Evolutionary conservation across 2,888 invertebrate genomes (phyloP), one percentile per base, ranked within the genome.

Genomic region (Plagodis dolabraria): DNA sequence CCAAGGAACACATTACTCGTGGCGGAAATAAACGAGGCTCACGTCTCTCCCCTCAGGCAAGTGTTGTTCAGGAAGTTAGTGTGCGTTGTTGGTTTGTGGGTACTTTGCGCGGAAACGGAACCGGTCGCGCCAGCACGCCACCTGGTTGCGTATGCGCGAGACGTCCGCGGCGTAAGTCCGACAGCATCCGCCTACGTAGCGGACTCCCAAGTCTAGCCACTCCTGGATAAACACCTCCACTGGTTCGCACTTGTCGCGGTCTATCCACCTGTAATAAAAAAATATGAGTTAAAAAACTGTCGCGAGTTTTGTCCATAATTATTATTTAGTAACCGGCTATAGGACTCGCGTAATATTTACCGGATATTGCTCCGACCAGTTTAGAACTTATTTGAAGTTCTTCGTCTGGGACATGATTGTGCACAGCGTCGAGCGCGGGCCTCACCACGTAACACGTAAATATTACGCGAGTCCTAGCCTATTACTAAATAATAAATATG

Each of bases 161-260:
- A 98, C 96, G 80, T 98, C 97, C 0, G 95, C 93, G 0, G 98
- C 96, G 74, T 96, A 96, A 0, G 98, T 96, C 69, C 98, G 94
- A 83, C 99, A 99, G 76, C 99, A 99, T 0, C 99, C 99, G 33
- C 99, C 98, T 47, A 99, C 94, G 82, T 96, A 97, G 54, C 94
- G 94, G 40, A 96, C 97, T 0, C 98, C 98, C 47, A 96, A 84
- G 58, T 96, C 94, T 53, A 97, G 82, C 98, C 98, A 99, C 73
- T 96, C 95, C 22, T 94, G 93, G 7, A 98, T 94, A 78, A 95
- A 96, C 33, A 94, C 93, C 63, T 95, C 95, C 0, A 98, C 94
- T 0, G 96, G 94, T 66, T 95, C 94, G 79, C 95, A 95, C 77
- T 95, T 95, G 70, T 95, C 95, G 53, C 94, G 93, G 65, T 96